Evolutionary conservation across 2,888 invertebrate species (phyloP), one percentile per base, ranked within the genome.

Genomic region (Drosophila rubida): DNA sequence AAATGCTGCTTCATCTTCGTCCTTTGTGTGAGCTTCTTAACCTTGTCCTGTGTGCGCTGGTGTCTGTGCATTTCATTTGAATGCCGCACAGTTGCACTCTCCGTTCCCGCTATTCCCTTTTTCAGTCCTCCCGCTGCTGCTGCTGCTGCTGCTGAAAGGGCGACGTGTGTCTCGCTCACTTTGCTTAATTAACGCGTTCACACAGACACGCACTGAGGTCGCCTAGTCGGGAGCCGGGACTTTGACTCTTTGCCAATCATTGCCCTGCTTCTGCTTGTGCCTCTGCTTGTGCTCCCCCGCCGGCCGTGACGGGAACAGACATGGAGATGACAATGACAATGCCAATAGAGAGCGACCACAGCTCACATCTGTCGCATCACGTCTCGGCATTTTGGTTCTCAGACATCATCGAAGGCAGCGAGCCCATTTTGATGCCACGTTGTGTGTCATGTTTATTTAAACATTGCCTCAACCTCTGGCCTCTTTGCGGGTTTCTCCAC

Each of bases 201-300:
- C 80, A 75, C 63, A 73, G 46, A 60, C 50, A 66, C 80, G 70
- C 63, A 80, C 78, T 83, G 72, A 78, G 80, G 82, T 81, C 74
- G 82, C 65, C 48, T 55, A 58, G 68, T 66, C 80, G 69, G 66
- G 68, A 58, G 68, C 64, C 80, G 69, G 66, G 68, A 69, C 81
- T 86, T 87, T 87, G 86, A 86, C 80, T 87, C 81, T 87, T 84
- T 86, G 88, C 83, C 86, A 88, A 86, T 83, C 88, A 88, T 88
- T 88, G 83, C 86, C 67, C 75, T 59, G 58, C 62, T 67, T 63
- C 58, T 8, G 35, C 35, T 35, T 4, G 9, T 27, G 27, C 27
- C 9, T 1, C 19, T 19, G 19, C 3, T 19, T 19, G 19, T 16
- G 13, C 14, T n/a, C 25, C 6, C 25, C 25, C 32, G n/a, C 39